A percentile compares a stretch with the other conserved stretches of the same genome.
phyloP scores from a whole-genome alignment of 2,797 vertebrate genomes.

The Micromesistius poutassou region DNA sequence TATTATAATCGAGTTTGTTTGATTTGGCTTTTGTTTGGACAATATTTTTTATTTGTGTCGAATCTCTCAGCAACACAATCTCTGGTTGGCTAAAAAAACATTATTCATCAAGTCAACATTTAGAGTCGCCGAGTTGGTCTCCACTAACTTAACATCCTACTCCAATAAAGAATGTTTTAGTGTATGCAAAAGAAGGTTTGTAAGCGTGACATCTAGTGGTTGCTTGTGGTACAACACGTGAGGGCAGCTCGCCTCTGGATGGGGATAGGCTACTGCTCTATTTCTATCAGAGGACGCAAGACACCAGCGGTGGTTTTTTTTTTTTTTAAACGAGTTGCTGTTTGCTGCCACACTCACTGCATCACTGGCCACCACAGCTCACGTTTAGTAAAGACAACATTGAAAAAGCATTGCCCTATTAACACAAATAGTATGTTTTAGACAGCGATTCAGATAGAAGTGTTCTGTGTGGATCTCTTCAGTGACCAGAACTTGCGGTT shows the following conservation, averaged over 20 bases:
- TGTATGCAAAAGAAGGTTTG: conserved; percentile 15
- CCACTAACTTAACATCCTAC: neutral
- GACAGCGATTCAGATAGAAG: neutral
- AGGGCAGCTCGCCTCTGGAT: neutral
- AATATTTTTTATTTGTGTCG: neutral
- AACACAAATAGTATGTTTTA: neutral
- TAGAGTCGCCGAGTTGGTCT: neutral
- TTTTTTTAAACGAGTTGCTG: neutral
- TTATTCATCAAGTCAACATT: neutral
- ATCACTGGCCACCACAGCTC: neutral
- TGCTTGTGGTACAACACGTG: neutral
- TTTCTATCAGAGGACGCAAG: neutral
- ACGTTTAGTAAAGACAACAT: neutral
- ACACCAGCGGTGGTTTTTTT: neutral
- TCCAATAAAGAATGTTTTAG: neutral
- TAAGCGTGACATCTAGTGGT: conserved; percentile 70
- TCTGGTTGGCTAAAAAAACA: neutral
- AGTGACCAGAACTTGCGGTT: too few relatives aligned
- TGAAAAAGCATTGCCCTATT: neutral
- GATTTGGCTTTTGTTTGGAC: neutral
- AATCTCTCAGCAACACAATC: neutral
- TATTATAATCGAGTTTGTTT: neutral
- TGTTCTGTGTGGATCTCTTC: neutral
- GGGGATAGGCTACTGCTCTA: neutral
- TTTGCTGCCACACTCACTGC: neutral